These are phyloP conservation scores for Thomomys bottae DNA, from an alignment of 2,113 vertebrate genomes.

Conservation along the genomic window DNA sequence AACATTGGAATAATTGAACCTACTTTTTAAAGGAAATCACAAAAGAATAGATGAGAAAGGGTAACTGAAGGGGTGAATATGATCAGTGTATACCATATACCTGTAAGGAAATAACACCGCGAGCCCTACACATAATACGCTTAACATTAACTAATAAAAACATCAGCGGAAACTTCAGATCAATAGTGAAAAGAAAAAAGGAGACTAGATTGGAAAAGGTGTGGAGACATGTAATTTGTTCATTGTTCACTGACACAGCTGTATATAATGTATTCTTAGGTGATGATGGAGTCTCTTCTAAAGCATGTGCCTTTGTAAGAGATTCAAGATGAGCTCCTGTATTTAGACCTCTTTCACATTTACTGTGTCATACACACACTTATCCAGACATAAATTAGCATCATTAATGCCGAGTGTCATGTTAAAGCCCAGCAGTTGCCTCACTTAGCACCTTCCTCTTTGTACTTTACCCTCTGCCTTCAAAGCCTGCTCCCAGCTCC, in stretches of 20 bases:
- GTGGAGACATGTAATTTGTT: constrained; percentile 11
- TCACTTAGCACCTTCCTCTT: constrained; percentile 57
- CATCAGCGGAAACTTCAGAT: too few species aligned
- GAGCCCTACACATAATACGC: too few species aligned
- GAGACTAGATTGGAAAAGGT: background rate
- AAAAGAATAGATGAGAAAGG: too few species aligned
- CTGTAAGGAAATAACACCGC: too few species aligned
- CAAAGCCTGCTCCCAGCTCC: background rate
- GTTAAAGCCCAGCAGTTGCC: background rate
- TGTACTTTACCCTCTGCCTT: constrained; percentile 8
- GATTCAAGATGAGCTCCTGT: background rate
- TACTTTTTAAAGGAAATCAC: too few species aligned
- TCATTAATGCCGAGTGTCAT: constrained; percentile 61
- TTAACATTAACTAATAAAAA: too few species aligned
- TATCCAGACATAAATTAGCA: constrained; percentile 59
- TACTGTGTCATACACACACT: constrained; percentile 8
- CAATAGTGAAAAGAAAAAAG: too few species aligned
- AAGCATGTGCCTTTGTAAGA: background rate
- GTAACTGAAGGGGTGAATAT: too few species aligned
- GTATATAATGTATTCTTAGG: background rate
- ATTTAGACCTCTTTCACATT: constrained; percentile 23
- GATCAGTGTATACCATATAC: too few species aligned
- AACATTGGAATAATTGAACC: background rate
- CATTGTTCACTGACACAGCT: background rate
- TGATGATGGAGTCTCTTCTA: background rate